These are phyloP conservation scores for Naja naja DNA, from an alignment of 2,113 vertebrate species.

Conservation along the genomic window DNA sequence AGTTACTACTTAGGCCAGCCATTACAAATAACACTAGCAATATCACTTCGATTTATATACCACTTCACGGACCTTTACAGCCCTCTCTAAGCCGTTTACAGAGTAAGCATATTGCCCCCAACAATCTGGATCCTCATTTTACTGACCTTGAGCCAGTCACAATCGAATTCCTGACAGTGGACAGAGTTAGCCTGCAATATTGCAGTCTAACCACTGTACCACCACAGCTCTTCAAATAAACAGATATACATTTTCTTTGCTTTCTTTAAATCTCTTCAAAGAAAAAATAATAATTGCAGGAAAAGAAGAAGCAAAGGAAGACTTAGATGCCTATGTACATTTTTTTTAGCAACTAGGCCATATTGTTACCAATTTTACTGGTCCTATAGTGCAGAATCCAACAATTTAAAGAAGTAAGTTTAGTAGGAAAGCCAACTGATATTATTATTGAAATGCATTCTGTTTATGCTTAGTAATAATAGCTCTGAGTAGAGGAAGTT, in stretches of 20 bases:
- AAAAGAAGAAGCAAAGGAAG: neutral
- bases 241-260: neutral
- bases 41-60: no score
- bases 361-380: neutral
- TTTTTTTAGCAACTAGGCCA: neutral
- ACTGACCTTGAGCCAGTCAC: no score
- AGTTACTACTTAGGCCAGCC: neutral
- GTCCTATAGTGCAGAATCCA: neutral
- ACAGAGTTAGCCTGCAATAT: no score
- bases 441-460: neutral
- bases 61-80: no score
- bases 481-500: neutral
- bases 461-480: neutral
- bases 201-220: no score
- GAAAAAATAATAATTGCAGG: neutral
- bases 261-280: neutral
- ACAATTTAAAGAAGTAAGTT: neutral
- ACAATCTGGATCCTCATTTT: no score
- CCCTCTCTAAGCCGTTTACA: no score
- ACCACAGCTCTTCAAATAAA: neutral
- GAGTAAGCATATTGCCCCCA: no score
- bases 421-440: neutral
- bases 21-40: neutral
- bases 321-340: neutral
- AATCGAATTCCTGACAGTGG: no score